phyloP scores from a whole-genome alignment of 2,113 vertebrate species.

The Lutjanus erythropterus region DNA sequence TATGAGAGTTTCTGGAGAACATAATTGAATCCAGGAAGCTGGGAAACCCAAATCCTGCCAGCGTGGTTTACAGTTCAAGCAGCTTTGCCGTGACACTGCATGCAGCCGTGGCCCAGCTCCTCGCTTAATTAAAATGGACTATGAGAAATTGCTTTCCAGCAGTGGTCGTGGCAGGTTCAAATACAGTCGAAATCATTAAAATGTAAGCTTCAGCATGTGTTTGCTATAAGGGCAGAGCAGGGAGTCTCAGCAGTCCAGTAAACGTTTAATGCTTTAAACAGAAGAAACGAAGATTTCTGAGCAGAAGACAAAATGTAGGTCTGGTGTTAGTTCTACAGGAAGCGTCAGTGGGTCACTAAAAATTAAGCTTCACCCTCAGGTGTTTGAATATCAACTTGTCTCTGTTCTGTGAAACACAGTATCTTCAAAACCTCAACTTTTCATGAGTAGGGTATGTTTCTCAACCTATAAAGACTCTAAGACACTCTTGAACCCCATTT shows the following conservation, averaged over 20 bases:
- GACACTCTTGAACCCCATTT: background rate
- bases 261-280: slow-evolving; percentile 35
- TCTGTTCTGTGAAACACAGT: too few species aligned
- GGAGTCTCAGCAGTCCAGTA: slow-evolving; percentile 12
- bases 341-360: background rate
- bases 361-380: too few species aligned
- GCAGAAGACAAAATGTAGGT: background rate
- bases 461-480: background rate
- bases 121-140: slow-evolving; percentile 57
- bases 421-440: background rate
- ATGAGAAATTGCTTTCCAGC: slow-evolving; percentile 38
- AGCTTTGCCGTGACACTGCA: slow-evolving; percentile 51
- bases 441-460: background rate
- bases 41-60: slow-evolving; percentile 60
- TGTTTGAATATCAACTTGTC: too few species aligned
- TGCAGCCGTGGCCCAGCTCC: slow-evolving; percentile 16
- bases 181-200: slow-evolving; percentile 39
- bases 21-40: slow-evolving; percentile 68
- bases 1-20: slow-evolving; percentile 39
- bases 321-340: background rate
- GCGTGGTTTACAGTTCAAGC: slow-evolving; percentile 62
- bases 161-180: slow-evolving; percentile 35
- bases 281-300: background rate
- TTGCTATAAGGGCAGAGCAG: slow-evolving; percentile 41
- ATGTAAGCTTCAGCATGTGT: slow-evolving; percentile 45